phyloP scores from a whole-genome alignment of 2,797 vertebrate genomes.

The Argya squamiceps region DNA sequence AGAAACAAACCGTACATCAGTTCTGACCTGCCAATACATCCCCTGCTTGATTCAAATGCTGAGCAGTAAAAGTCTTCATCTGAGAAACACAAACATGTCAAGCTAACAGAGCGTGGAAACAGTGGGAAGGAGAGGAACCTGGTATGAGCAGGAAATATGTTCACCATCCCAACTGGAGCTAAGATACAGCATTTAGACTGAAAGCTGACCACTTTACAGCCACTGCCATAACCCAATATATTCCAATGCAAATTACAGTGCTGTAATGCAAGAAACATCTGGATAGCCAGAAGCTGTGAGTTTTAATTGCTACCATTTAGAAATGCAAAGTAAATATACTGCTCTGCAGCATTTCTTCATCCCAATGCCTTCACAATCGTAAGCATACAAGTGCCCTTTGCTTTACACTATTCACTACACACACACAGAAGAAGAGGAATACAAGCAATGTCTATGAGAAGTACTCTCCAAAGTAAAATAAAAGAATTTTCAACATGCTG shows the following conservation, averaged over 20 bases:
- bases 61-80: conserved; percentile 47
- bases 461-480: conserved; percentile 5
- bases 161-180: background rate
- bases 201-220: conserved; percentile 62
- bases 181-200: conserved; percentile 20
- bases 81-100: conserved; percentile 32
- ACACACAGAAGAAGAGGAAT: background rate
- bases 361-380: background rate
- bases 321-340: conserved; percentile 43
- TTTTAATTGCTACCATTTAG: conserved; percentile 63
- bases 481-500: background rate
- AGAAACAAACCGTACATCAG: conserved; percentile 25
- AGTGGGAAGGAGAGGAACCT: background rate
- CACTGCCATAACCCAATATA: conserved; percentile 42
- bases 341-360: conserved; percentile 27
- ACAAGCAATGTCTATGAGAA: background rate
- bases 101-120: background rate
- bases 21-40: conserved; percentile 29
- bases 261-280: conserved; percentile 69
- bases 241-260: conserved; percentile 59
- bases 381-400: background rate
- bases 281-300: conserved; percentile 69
- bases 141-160: conserved; percentile 46
- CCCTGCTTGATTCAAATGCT: conserved; percentile 34
- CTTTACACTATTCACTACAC: background rate